phyloP scores from a whole-genome alignment of 1,140 invertebrate species.

The Neomicropteryx cornuta region DNA sequence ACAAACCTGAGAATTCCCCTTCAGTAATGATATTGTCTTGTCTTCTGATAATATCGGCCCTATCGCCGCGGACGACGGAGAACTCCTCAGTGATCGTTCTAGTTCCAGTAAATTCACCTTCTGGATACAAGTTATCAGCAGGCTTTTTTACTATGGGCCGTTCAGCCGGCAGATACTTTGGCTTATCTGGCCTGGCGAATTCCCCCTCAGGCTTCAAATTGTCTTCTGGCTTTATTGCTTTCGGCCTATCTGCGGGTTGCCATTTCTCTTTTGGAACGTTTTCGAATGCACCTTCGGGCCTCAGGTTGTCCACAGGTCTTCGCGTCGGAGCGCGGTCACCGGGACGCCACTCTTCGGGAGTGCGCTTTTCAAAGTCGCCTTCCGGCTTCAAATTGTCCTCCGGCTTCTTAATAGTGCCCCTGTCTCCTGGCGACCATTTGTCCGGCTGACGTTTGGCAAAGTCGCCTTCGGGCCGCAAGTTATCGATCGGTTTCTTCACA shows the following conservation, averaged over 20 bases:
- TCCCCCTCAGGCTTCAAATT: constrained; percentile 50
- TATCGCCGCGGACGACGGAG: constrained; percentile 42
- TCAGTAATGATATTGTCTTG: constrained; percentile 48
- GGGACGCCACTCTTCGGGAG: constrained; percentile 22
- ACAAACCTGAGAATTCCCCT: constrained; percentile 40
- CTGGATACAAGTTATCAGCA: constrained; percentile 24
- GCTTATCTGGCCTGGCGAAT: constrained; percentile 37
- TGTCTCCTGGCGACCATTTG: constrained; percentile 39
- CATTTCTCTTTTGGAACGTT: constrained; percentile 16
- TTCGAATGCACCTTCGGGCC: constrained; percentile 44
- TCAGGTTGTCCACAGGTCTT: constrained; percentile 42
- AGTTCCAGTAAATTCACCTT: constrained; percentile 37
- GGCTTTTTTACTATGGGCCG: constrained; percentile 26
- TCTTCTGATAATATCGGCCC: constrained; percentile 45
- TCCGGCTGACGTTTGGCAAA: constrained; percentile 34
- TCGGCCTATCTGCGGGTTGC: constrained; percentile 24
- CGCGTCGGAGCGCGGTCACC: constrained; percentile 24
- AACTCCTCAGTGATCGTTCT: constrained; percentile 44
- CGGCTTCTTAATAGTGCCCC: constrained; percentile 36
- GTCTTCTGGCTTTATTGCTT: constrained; percentile 34
- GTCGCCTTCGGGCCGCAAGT: constrained; percentile 45
- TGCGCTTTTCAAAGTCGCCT: constrained; percentile 41
- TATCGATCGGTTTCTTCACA: constrained; percentile 43
- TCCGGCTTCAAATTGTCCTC: constrained; percentile 47
- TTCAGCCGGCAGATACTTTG: constrained; percentile 32